Percentiles rank a stretch among this genome's conserved stretches.
These are phyloP conservation scores for Catharus ustulatus DNA, from an alignment of 2,797 vertebrate genomes.

Conservation along the genomic window DNA sequence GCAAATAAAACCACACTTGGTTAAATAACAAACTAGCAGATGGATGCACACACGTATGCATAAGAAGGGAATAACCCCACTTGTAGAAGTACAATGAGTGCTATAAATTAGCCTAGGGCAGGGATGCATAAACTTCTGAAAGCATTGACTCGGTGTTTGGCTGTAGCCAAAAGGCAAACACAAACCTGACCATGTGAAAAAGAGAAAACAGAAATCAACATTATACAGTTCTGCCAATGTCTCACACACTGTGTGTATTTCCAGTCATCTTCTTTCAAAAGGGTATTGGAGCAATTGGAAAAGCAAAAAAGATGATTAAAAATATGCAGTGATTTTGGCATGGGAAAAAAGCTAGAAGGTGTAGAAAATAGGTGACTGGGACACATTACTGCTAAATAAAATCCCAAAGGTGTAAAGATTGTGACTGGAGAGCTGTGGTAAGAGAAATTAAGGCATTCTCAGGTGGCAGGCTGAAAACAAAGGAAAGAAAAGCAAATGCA, in stretches of 20 bases:
- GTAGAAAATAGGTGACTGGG: neutral
- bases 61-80: neutral
- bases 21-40: neutral
- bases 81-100: neutral
- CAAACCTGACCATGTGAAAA: neutral
- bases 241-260: neutral
- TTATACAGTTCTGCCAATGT: neutral
- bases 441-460: neutral
- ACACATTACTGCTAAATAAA: neutral
- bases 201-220: neutral
- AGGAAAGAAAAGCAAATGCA: neutral
- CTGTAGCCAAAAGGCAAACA: neutral
- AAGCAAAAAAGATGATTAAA: neutral
- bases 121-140: neutral
- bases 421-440: neutral
- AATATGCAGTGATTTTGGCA: neutral
- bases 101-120: neutral
- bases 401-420: neutral
- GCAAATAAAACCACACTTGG: neutral
- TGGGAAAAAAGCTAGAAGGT: neutral
- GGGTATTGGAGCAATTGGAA: neutral
- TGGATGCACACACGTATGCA: neutral
- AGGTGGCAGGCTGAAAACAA: neutral
- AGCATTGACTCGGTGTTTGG: neutral
- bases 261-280: neutral